Conservation (phyloP, 1,140 invertebrate species). For the Coenobita brevimanus region DNA sequence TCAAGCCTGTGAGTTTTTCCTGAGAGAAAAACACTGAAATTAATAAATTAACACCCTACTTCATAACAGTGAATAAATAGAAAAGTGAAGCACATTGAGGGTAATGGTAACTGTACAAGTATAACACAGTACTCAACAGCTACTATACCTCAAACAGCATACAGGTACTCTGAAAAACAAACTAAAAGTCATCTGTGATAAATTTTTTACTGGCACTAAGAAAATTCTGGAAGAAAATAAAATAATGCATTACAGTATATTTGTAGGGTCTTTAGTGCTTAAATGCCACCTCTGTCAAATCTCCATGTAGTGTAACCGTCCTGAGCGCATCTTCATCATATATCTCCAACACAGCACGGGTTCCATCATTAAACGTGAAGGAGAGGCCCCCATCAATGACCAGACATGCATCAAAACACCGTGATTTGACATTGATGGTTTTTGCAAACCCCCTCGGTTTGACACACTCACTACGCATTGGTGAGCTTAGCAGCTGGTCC, state of each 20-base stretch:
- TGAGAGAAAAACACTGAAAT: too few relatives aligned
- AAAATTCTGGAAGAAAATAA: background rate
- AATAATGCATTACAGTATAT: background rate
- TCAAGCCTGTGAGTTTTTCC: too few relatives aligned
- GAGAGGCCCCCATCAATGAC: conserved; percentile 98
- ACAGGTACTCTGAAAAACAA: too few relatives aligned
- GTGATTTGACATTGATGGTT: conserved; percentile 86
- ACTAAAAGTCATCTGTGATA: background rate
- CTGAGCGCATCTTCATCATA: conserved; percentile 89
- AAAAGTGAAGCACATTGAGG: too few relatives aligned
- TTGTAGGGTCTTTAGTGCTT: conserved; percentile 61
- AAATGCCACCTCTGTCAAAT: conserved; percentile 47
- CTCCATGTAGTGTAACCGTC: conserved; percentile 81
- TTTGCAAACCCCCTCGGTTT: conserved; percentile 80
- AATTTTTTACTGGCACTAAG: background rate
- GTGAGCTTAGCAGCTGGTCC: conserved; percentile 91
- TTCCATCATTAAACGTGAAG: conserved; percentile 95
- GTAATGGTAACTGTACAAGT: too few relatives aligned
- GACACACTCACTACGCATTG: conserved; percentile 76
- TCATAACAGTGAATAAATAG: too few relatives aligned
- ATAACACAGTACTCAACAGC: too few relatives aligned
- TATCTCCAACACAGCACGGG: conserved; percentile 87
- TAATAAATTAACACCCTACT: too few relatives aligned
- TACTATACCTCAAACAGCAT: too few relatives aligned
- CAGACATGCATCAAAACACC: conserved; percentile 94